These are phyloP conservation scores for Patiria pectinifera DNA, from an alignment of 53 echinoderm and acorn worm genomes.

Conservation along the genomic window DNA sequence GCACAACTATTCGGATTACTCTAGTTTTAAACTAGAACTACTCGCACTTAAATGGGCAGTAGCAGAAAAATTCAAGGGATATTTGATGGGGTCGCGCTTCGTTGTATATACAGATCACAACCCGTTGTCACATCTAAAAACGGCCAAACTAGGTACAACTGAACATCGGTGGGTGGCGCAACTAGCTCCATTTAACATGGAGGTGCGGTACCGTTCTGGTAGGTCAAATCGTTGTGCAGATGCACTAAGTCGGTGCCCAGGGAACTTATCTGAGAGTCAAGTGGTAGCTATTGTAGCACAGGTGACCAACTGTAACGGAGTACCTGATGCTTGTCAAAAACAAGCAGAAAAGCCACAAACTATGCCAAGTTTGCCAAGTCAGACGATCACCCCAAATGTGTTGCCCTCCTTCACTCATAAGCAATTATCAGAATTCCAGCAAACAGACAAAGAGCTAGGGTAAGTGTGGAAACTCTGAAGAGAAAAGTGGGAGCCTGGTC, in stretches of 20 bases:
- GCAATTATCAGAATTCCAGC: not conserved
- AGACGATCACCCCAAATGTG: not conserved
- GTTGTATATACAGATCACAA: constrained; percentile 2
- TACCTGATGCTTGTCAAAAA: not conserved
- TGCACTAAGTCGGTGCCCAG: not conserved
- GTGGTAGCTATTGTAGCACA: not conserved
- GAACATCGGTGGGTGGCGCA: constrained; percentile 2
- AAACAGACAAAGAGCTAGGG: not conserved
- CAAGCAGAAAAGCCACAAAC: not conserved
- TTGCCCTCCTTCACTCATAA: not conserved
- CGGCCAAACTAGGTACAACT: not conserved
- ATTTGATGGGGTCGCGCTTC: not conserved
- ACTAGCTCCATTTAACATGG: not conserved
- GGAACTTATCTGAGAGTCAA: not conserved
- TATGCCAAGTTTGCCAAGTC: too few relatives aligned
- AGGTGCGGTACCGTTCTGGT: not conserved
- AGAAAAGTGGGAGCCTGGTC: not conserved
- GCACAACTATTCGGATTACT: too few relatives aligned
- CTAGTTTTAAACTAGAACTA: too few relatives aligned
- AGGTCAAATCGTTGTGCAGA: not conserved
- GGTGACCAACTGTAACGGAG: not conserved
- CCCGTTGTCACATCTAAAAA: not conserved
- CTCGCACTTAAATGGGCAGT: too few relatives aligned
- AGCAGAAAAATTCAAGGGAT: not conserved
- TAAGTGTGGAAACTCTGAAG: not conserved